Base-by-base conservation (phyloP, 1,140 invertebrate genomes). In the Sesamia nonagrioides region DNA sequence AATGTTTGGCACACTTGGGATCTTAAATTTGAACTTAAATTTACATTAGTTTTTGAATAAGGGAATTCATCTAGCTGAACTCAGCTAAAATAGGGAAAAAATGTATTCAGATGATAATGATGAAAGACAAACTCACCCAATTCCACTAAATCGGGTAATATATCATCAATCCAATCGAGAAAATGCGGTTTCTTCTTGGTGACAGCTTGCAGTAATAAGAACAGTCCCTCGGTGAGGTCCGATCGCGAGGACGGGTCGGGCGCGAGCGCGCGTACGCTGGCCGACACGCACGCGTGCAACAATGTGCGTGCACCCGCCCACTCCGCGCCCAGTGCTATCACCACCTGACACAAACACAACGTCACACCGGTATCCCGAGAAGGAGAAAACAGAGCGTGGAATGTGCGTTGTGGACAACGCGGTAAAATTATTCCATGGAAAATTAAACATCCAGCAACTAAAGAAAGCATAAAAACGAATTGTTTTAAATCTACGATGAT, bases 211-310 rank as follows among this genome's bases (percentile, higher is more conserved):
- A 98, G 87, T 37, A 97, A 92, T 6, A 91, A 82, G 84, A 98
- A 97, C 81, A 98, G 97, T 2, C 95, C 96, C 83, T 97, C 97
- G 54, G 98, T 94, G 2, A 98, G 94, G 84, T 98, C 97, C 0
- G 97, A 96, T 52, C 97, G 95, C 42, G 97, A 96, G 0, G 96
- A 96, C 6, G 84, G 77, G 48, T 86, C 82, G 52, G 74, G 76
- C 15, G 82, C 80, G 56, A 87, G 94, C 66, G 87, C 84, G 40
- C 87, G 85, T 58, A 91, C 87, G 61, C 61, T 69, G 40, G 82
- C 80, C 40, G 84, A 81, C 4, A 95, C 88, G 17, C 95, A 93
- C 87, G 95, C 93, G 45, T 91, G 80, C 0, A 96, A 77, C 21
- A 96, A 71, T 76, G 95, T 90, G 13, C 86, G 80, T 35, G 85